Evolutionary conservation across 2,113 vertebrate species (phyloP).

Genomic region (Zosterops japonicus): DNA sequence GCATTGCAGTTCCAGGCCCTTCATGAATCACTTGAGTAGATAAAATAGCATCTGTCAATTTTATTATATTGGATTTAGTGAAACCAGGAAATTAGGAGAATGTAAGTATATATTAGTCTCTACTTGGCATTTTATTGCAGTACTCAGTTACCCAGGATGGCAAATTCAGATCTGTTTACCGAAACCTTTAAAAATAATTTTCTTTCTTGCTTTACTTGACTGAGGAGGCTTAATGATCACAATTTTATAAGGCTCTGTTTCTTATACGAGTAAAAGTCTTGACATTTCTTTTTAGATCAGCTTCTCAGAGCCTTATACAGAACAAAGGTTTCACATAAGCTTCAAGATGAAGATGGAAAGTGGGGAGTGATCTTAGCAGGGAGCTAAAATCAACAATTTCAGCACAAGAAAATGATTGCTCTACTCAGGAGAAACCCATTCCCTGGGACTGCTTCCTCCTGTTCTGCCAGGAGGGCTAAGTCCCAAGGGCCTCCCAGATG

Average conservation of each 20-base stretch:
- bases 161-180: constrained; percentile 16
- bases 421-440: not conserved
- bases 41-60: constrained; percentile 53
- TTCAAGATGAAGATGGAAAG: not conserved
- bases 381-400: not conserved
- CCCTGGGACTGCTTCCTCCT: not conserved
- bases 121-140: not conserved
- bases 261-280: not conserved
- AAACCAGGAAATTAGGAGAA: not conserved
- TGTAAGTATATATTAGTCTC: not conserved
- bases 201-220: not conserved
- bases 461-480: not conserved
- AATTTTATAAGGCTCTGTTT: not conserved
- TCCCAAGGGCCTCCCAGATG: not conserved
- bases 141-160: not conserved
- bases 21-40: constrained; percentile 41
- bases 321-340: not conserved
- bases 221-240: not conserved
- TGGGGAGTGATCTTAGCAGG: not conserved
- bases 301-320: not conserved
- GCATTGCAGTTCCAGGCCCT: not conserved
- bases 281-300: constrained; percentile 1
- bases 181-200: not conserved
- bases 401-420: not conserved
- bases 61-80: constrained; percentile 10